These are phyloP conservation scores for Mormyrus iriodes DNA, from an alignment of 2,113 vertebrate genomes.

Conservation along the genomic window DNA sequence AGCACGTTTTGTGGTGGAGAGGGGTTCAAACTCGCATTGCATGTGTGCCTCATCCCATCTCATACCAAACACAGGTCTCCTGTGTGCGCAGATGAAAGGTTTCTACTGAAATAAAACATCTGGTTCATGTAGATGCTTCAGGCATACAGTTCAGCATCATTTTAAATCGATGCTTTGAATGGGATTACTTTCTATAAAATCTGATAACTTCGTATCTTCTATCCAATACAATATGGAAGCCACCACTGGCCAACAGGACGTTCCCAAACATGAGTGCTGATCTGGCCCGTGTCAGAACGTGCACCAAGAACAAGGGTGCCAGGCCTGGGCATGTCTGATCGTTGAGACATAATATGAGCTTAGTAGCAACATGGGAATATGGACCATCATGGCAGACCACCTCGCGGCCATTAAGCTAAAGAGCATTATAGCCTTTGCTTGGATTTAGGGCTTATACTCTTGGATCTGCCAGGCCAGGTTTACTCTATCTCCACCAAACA, in stretches of 20 bases:
- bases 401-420: slow-evolving; percentile 28
- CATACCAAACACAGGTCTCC: not conserved
- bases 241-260: not conserved
- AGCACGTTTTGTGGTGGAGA: not conserved
- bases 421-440: slow-evolving; percentile 32
- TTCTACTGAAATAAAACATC: not conserved
- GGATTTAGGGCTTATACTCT: slow-evolving; percentile 27
- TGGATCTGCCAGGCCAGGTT: slow-evolving; percentile 25
- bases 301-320: not conserved
- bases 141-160: not conserved
- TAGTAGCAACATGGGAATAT: slow-evolving; percentile 4
- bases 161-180: not conserved
- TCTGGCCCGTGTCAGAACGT: not conserved
- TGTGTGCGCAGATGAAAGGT: not conserved
- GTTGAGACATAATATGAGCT: not conserved
- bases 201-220: not conserved
- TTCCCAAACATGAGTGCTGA: not conserved
- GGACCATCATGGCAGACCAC: slow-evolving; percentile 8
- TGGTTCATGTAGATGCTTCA: not conserved
- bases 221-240: not conserved
- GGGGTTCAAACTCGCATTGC: not conserved
- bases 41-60: not conserved
- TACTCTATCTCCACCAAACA: slow-evolving; percentile 27
- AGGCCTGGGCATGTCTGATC: not conserved
- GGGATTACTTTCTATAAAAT: not conserved